These are phyloP conservation scores for Diachrysia chrysitis DNA, from an alignment of 2,888 invertebrate species.

Conservation along the genomic window DNA sequence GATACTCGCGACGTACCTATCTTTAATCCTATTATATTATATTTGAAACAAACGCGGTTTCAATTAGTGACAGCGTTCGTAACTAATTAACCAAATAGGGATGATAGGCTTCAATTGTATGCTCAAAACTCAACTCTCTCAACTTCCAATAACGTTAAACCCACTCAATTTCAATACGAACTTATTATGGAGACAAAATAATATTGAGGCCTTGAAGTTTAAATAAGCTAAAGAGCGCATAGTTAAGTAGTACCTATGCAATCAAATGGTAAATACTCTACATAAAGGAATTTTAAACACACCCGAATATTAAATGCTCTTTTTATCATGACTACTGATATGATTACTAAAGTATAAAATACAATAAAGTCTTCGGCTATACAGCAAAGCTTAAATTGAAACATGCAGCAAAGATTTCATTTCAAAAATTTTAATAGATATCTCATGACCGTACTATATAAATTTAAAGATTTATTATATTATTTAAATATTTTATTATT, in stretches of 20 bases:
- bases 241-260: too few relatives aligned
- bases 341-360: too few relatives aligned
- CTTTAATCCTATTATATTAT: constrained; percentile 3
- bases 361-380: too few relatives aligned
- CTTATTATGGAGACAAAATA: constrained; percentile 28
- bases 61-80: constrained; percentile 4
- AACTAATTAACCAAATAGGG: neutral
- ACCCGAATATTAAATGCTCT: too few relatives aligned
- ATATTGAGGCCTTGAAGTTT: neutral
- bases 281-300: too few relatives aligned
- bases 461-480: too few relatives aligned
- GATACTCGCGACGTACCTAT: neutral
- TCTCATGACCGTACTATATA: too few relatives aligned
- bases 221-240: neutral
- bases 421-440: too few relatives aligned
- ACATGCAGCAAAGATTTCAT: too few relatives aligned
- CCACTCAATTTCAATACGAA: constrained; percentile 9
- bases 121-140: neutral
- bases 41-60: constrained; percentile 6
- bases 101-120: constrained; percentile 6
- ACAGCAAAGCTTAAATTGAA: too few relatives aligned
- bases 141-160: constrained; percentile 5
- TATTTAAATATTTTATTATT: too few relatives aligned
- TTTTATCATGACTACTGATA: too few relatives aligned
- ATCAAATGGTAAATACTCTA: neutral